A percentile compares a stretch with the other conserved stretches of the same genome.
These are phyloP conservation scores for Coelinius sp. DNA, from an alignment of 2,888 invertebrate genomes.

Conservation along the genomic window DNA sequence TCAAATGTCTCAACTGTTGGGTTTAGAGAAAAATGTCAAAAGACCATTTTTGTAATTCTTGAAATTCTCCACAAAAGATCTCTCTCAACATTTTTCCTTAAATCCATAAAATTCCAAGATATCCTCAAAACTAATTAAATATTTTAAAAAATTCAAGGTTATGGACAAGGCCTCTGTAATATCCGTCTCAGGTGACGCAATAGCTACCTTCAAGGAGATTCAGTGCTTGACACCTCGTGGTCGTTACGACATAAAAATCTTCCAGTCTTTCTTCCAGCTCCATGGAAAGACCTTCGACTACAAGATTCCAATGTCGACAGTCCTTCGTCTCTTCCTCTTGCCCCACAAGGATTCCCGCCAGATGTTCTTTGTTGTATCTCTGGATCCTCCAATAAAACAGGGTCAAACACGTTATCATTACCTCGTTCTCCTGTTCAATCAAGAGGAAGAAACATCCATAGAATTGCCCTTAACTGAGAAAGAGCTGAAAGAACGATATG, in stretches of 20 bases:
- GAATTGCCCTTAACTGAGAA: constrained; percentile 95
- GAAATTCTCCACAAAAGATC: no score
- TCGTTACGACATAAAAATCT: constrained; percentile 96
- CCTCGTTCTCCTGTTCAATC: constrained; percentile 92
- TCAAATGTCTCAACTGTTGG: no score
- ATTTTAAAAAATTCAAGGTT: background rate
- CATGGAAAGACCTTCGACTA: constrained; percentile 99
- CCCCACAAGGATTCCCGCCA: constrained; percentile 98
- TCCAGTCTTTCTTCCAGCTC: constrained; percentile 90
- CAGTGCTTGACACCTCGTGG: constrained; percentile 99
- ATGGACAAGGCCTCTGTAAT: constrained; percentile 95
- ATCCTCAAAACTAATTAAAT: no score
- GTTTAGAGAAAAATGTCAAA: no score
- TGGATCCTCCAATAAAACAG: constrained; percentile 99
- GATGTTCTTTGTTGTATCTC: constrained; percentile 96
- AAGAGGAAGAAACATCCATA: constrained; percentile 93
- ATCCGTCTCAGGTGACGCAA: constrained; percentile 97
- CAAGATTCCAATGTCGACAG: constrained; percentile 98
- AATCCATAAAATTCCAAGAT: no score
- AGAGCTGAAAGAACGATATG: constrained; percentile 93
- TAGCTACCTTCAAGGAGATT: constrained; percentile 96
- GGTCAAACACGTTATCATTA: constrained; percentile 99
- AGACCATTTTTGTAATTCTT: no score
- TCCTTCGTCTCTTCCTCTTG: constrained; percentile 91
- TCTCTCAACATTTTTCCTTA: no score